These are phyloP conservation scores for Bujurquina vittata DNA, from an alignment of 2,113 vertebrate species.

Conservation along the genomic window DNA sequence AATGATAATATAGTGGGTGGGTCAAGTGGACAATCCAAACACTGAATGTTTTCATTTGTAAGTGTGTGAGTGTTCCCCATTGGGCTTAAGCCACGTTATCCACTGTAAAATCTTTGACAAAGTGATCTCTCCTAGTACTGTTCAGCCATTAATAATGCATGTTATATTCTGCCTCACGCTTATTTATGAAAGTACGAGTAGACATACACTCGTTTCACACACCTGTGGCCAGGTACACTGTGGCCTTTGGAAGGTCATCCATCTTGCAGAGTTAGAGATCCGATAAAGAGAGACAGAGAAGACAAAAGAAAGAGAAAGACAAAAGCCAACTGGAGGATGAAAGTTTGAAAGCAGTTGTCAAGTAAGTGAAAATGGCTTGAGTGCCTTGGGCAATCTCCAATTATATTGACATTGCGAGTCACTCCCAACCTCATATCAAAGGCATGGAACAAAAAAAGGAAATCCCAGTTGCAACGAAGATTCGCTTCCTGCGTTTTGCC, in stretches of 20 bases:
- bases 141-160: slow-evolving; percentile 65
- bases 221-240: slow-evolving; percentile 54
- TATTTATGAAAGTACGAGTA: slow-evolving; percentile 50
- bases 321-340: background rate
- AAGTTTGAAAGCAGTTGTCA: slow-evolving; percentile 35
- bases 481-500: background rate
- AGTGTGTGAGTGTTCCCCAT: slow-evolving; percentile 1
- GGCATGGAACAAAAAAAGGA: slow-evolving; percentile 24
- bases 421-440: slow-evolving; percentile 30
- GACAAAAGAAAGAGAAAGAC: background rate
- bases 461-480: slow-evolving; percentile 19
- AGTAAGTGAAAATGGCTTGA: slow-evolving; percentile 22
- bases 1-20: background rate
- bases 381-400: slow-evolving; percentile 37
- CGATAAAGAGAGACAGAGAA: background rate
- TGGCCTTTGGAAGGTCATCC: slow-evolving; percentile 45
- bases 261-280: slow-evolving; percentile 22
- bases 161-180: slow-evolving; percentile 48
- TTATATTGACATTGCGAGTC: slow-evolving; percentile 51
- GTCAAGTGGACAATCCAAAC: background rate
- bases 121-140: slow-evolving; percentile 28
- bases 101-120: slow-evolving; percentile 58
- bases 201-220: slow-evolving; percentile 21
- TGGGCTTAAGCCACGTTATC: slow-evolving; percentile 13
- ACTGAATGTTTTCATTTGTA: background rate